Conservation (phyloP, 2,888 invertebrate genomes). For the Caenorhabditis afra region DNA sequence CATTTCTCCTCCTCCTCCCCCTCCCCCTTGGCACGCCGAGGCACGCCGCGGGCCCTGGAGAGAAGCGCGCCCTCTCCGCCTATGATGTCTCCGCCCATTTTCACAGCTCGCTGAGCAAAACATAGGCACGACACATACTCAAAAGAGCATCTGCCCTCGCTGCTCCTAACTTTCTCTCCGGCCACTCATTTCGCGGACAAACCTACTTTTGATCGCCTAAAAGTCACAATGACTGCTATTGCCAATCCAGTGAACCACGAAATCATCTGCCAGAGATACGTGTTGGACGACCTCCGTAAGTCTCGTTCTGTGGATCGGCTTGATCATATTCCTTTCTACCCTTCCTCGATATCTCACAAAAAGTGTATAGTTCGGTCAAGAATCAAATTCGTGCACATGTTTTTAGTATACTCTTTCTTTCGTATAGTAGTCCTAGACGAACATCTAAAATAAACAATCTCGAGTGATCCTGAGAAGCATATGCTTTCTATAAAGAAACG, state of each 20-base stretch:
- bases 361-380: background rate
- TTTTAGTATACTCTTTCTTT: conserved; percentile 27
- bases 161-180: conserved; percentile 26
- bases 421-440: conserved; percentile 54
- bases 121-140: conserved; percentile 60
- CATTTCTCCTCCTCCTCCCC: conserved; percentile 39
- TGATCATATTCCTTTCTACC: too few species aligned
- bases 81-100: conserved; percentile 58
- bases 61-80: conserved; percentile 50
- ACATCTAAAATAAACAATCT: conserved; percentile 55
- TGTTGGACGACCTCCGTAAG: conserved; percentile 75
- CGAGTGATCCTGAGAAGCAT: conserved; percentile 21
- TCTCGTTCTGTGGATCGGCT: background rate
- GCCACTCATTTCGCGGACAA: background rate
- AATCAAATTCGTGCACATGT: background rate
- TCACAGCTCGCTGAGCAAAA: conserved; percentile 64
- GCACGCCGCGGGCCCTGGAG: conserved; percentile 14
- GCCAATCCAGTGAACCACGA: conserved; percentile 55
- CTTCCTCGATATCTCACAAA: too few species aligned
- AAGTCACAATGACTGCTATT: conserved; percentile 55
- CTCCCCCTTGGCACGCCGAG: background rate
- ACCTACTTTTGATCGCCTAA: conserved; percentile 2
- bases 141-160: conserved; percentile 63
- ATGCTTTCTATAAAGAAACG: background rate
- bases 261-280: conserved; percentile 74